Conservation (phyloP, 2,888 invertebrate species). For the Spicauda simplicius region DNA sequence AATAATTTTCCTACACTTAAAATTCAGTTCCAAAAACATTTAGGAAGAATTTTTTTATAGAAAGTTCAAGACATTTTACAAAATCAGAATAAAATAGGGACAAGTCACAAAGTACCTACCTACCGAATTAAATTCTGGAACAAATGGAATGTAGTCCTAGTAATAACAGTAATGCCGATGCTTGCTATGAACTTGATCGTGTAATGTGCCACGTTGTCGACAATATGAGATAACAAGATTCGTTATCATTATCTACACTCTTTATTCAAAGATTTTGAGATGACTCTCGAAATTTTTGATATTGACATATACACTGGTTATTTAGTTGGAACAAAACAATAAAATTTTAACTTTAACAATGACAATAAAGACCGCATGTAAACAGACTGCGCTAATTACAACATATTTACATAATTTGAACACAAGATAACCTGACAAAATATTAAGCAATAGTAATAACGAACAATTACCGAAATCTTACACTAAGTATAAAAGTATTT, state of each 20-base stretch:
- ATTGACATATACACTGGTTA: not conserved
- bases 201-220: conserved; percentile 98
- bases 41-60: too few relatives aligned
- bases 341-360: too few relatives aligned
- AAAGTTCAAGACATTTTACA: conserved; percentile 95
- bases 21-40: conserved; percentile 95
- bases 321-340: too few relatives aligned
- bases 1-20: too few relatives aligned
- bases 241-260: not conserved
- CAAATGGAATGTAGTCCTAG: conserved; percentile 86
- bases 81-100: conserved; percentile 91
- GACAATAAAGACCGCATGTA: too few relatives aligned
- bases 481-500: too few relatives aligned
- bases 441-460: too few relatives aligned
- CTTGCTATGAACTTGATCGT: conserved; percentile 92
- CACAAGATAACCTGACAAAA: too few relatives aligned
- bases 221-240: conserved; percentile 85
- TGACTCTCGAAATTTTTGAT: too few relatives aligned
- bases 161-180: conserved; percentile 86
- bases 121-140: conserved; percentile 91
- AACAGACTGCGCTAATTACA: too few relatives aligned
- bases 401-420: too few relatives aligned
- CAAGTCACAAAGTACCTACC: conserved; percentile 90
- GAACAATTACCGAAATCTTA: too few relatives aligned
- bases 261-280: not conserved